Percentiles rank a stretch among this genome's conserved stretches.
Conservation (phyloP, 2,113 vertebrate genomes). For the Euleptes europaea region DNA sequence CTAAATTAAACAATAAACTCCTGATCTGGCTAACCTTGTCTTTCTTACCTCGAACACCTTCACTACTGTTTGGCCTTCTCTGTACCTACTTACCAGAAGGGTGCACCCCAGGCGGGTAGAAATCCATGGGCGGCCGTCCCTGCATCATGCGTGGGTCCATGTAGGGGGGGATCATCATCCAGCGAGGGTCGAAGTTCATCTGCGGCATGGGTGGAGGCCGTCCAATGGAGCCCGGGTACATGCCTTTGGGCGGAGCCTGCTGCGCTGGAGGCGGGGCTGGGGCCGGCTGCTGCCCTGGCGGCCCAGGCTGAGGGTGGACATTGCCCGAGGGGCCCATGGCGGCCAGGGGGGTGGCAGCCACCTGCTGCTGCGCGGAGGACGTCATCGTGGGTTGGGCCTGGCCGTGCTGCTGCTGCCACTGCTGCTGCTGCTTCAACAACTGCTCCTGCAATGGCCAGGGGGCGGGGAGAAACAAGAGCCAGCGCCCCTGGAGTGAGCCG, state of each 20-base stretch:
- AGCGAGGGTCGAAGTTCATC: constrained; percentile 93
- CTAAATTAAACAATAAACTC: too few species aligned
- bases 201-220: constrained; percentile 84
- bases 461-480: neutral
- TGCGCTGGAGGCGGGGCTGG: constrained; percentile 65
- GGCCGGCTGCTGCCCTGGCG: constrained; percentile 71
- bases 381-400: constrained; percentile 75
- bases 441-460: constrained; percentile 78
- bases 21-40: neutral
- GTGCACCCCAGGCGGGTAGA: constrained; percentile 87
- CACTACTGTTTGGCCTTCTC: neutral
- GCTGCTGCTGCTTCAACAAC: constrained; percentile 86
- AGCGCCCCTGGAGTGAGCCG: too few species aligned
- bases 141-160: constrained; percentile 93
- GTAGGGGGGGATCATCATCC: constrained; percentile 92
- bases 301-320: constrained; percentile 44
- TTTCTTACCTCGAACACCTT: too few species aligned
- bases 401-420: constrained; percentile 73
- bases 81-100: constrained; percentile 79
- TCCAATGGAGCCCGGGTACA: constrained; percentile 86
- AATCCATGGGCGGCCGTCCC: constrained; percentile 88
- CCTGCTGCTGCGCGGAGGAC: constrained; percentile 72
- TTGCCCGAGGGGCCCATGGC: neutral
- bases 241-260: constrained; percentile 66
- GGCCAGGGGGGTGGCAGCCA: constrained; percentile 58